Percentiles rank a stretch among this genome's conserved stretches.
phyloP scores from a whole-genome alignment of 2,888 invertebrate species.

The Callosobruchus maculatus region DNA sequence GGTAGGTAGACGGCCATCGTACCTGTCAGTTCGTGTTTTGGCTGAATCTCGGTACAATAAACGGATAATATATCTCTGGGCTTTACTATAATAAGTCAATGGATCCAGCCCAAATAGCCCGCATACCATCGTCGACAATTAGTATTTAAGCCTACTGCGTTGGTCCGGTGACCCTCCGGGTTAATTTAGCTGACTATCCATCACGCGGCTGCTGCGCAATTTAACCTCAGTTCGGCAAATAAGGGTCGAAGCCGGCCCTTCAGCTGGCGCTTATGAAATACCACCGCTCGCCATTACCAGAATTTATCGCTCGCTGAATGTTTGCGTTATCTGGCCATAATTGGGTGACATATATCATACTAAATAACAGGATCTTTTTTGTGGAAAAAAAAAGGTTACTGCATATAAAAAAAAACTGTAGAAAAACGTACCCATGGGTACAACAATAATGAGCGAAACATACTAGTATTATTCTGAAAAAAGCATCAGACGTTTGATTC shows the following conservation, averaged over 20 bases:
- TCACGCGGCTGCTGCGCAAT: constrained; percentile 12
- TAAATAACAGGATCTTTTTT: not conserved
- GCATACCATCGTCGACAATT: not conserved
- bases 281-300: constrained; percentile 47
- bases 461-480: too few species aligned
- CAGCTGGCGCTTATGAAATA: constrained; percentile 42
- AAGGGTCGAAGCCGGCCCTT: constrained; percentile 16
- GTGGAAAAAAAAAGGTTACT: not conserved
- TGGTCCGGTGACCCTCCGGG: not conserved
- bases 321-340: not conserved
- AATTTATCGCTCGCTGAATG: constrained; percentile 38
- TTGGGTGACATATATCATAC: not conserved
- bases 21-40: too few species aligned
- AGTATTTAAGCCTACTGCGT: not conserved
- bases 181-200: not conserved
- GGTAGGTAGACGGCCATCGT: too few species aligned
- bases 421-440: too few species aligned
- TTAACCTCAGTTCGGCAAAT: constrained; percentile 19
- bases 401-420: too few species aligned
- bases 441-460: too few species aligned
- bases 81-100: not conserved
- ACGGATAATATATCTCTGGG: too few species aligned
- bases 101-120: not conserved
- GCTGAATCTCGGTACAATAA: too few species aligned
- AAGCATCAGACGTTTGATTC: too few species aligned